Conservation (phyloP, 2,888 invertebrate genomes). For the Drosophila parthenogenetica region DNA sequence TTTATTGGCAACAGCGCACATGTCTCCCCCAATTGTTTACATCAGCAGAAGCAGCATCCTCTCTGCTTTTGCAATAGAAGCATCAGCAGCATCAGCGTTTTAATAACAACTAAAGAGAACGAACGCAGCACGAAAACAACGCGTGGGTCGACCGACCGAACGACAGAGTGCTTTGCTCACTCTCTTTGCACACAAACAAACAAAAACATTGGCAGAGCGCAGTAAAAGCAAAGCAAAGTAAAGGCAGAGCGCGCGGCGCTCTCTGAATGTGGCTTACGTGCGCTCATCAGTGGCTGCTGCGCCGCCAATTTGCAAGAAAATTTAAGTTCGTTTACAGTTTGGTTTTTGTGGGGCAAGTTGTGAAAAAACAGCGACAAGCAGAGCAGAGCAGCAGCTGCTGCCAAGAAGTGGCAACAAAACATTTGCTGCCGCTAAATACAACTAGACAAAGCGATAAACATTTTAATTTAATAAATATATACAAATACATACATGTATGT, state of each 20-base stretch:
- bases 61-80: constrained; percentile 23
- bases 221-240: not conserved
- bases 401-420: constrained; percentile 60
- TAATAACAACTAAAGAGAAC: constrained; percentile 43
- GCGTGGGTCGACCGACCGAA: constrained; percentile 42
- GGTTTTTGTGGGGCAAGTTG: constrained; percentile 75
- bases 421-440: constrained; percentile 28
- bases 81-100: constrained; percentile 22
- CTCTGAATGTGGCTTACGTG: constrained; percentile 57
- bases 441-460: constrained; percentile 40
- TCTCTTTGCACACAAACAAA: constrained; percentile 44
- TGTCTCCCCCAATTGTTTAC: constrained; percentile 65
- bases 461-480: constrained; percentile 57
- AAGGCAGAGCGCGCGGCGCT: constrained; percentile 48
- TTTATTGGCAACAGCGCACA: constrained; percentile 54
- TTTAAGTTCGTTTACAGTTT: constrained; percentile 77
- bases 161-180: constrained; percentile 10
- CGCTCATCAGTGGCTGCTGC: constrained; percentile 69
- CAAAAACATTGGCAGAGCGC: constrained; percentile 55
- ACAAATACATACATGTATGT: constrained; percentile 28
- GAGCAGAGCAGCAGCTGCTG: constrained; percentile 40
- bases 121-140: constrained; percentile 44
- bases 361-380: constrained; percentile 60
- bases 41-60: constrained; percentile 54
- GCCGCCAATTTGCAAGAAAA: constrained; percentile 77